Evolutionary conservation across 1,140 invertebrate species (phyloP).

Genomic region (Ips typographus): DNA sequence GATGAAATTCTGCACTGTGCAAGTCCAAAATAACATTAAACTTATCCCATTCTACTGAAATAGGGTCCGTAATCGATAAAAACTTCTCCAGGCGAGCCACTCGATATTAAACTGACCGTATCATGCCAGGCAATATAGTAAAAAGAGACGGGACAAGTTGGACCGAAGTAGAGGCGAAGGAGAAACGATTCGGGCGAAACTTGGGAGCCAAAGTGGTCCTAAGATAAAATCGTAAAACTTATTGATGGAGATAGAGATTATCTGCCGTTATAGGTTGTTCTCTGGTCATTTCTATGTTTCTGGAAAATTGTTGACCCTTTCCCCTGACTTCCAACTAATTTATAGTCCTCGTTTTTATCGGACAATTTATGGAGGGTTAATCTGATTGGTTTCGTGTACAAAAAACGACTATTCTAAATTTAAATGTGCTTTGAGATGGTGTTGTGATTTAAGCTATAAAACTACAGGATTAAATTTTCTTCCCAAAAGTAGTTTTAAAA

Average conservation of each 20-base stretch:
- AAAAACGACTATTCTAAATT: not conserved
- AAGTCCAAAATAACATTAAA: not conserved
- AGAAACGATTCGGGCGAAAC: conserved; percentile 12
- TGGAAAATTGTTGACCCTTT: conserved; percentile 46
- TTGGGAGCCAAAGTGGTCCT: conserved; percentile 42
- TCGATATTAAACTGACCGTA: conserved; percentile 49
- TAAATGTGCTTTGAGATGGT: not conserved
- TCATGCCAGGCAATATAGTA: conserved; percentile 35
- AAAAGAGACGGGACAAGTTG: conserved; percentile 7
- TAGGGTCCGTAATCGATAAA: conserved; percentile 39
- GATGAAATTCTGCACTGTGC: too few relatives aligned
- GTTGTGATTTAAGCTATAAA: too few relatives aligned
- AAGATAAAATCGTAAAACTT: conserved; percentile 50
- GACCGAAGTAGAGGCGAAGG: not conserved
- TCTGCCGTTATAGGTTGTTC: conserved; percentile 50
- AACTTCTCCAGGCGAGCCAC: conserved; percentile 39
- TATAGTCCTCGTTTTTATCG: conserved; percentile 27
- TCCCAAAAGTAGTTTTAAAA: not conserved
- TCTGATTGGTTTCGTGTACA: not conserved
- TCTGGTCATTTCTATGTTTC: conserved; percentile 50
- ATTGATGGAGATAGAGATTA: conserved; percentile 49
- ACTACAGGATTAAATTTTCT: not conserved
- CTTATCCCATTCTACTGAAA: conserved; percentile 11
- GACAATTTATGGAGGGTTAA: conserved; percentile 24
- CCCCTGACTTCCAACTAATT: conserved; percentile 38